These are phyloP conservation scores for Sphenopsis melanotis DNA, from an alignment of 2,797 vertebrate species.

Conservation along the genomic window DNA sequence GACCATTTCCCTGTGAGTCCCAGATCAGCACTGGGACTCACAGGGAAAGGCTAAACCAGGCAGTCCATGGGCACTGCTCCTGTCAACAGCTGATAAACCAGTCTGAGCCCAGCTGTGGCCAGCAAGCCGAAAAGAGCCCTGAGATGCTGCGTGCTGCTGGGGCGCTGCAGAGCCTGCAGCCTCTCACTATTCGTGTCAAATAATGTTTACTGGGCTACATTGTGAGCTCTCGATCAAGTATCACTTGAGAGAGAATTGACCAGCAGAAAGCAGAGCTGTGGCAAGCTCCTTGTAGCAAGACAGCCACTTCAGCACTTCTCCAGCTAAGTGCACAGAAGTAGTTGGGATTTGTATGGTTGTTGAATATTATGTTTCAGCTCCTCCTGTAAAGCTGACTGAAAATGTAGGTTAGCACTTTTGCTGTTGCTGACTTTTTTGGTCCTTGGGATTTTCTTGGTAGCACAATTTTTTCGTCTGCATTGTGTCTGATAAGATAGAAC, in stretches of 20 bases:
- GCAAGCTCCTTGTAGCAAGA: not conserved
- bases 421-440: constrained; percentile 28
- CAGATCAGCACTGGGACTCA: too few species aligned
- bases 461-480: constrained; percentile 14
- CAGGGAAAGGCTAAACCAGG: not conserved
- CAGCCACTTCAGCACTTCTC: constrained; percentile 3
- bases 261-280: not conserved
- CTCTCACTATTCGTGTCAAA: not conserved
- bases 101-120: not conserved
- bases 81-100: not conserved
- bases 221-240: not conserved
- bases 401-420: constrained; percentile 17
- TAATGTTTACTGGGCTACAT: not conserved
- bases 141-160: fast-evolving
- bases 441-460: constrained; percentile 50
- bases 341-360: not conserved
- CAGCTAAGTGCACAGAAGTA: not conserved
- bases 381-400: not conserved
- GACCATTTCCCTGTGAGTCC: too few species aligned
- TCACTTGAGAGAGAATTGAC: not conserved
- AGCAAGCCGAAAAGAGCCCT: fast-evolving
- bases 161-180: not conserved
- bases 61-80: not conserved
- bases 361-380: not conserved
- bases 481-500: constrained; percentile 57